Conservation (phyloP, 2,797 vertebrate genomes). For the Muscicapa comitata region DNA sequence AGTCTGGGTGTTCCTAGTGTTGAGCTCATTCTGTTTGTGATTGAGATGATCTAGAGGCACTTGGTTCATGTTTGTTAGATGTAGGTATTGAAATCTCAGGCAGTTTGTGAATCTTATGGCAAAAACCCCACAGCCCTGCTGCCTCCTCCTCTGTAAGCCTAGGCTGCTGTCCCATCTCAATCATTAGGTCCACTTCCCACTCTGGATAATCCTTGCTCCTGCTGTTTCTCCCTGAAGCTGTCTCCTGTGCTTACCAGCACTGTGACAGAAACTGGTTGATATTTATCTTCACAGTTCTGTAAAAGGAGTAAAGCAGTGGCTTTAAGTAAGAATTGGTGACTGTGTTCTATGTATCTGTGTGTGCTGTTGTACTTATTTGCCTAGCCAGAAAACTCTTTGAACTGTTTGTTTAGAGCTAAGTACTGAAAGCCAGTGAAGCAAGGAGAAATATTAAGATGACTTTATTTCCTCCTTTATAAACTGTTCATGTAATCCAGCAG, state of each 20-base stretch:
- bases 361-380: neutral
- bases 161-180: neutral
- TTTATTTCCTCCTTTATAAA: neutral
- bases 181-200: neutral
- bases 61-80: neutral
- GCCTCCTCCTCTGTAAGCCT: neutral
- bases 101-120: neutral
- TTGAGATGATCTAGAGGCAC: neutral
- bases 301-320: neutral
- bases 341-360: rapidly evolving
- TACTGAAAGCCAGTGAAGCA: neutral
- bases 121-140: neutral
- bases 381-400: neutral
- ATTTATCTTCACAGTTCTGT: neutral
- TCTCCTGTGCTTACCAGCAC: neutral
- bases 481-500: neutral
- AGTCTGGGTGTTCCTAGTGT: neutral
- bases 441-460: neutral
- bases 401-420: neutral
- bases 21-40: neutral
- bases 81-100: neutral
- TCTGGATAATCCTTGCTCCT: neutral
- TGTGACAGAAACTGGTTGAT: neutral
- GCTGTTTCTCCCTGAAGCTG: neutral
- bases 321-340: neutral